A percentile compares a stretch with the other conserved stretches of the same genome.
These are phyloP conservation scores for Manis crassicaudata DNA, from an alignment of 2,797 vertebrate genomes.

Conservation along the genomic window DNA sequence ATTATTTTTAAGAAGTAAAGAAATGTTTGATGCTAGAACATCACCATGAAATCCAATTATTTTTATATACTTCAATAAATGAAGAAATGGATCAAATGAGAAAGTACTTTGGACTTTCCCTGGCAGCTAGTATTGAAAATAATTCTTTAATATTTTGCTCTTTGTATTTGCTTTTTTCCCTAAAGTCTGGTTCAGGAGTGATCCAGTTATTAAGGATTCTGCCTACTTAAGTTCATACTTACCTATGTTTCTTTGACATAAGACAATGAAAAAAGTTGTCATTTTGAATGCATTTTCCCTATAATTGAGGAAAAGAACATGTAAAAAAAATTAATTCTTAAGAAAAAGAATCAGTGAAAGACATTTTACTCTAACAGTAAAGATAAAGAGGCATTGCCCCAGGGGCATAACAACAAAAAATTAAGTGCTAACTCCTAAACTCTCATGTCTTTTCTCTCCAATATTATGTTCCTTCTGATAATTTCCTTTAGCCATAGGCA, in stretches of 20 bases:
- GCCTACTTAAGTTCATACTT: not conserved
- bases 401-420: not conserved
- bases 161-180: not conserved
- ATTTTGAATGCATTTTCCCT: not conserved
- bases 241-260: not conserved
- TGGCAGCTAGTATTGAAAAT: constrained; percentile 21
- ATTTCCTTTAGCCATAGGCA: not conserved
- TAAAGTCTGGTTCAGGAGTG: not conserved
- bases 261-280: not conserved
- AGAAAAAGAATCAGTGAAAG: not conserved
- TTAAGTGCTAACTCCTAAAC: not conserved
- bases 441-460: not conserved
- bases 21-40: not conserved
- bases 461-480: not conserved
- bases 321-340: not conserved
- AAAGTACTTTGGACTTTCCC: not conserved
- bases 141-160: constrained; percentile 16
- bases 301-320: not conserved
- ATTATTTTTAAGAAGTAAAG: constrained; percentile 5
- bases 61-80: constrained; percentile 16
- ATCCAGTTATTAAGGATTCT: not conserved
- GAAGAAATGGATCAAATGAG: constrained; percentile 6
- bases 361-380: not conserved
- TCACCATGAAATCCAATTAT: not conserved
- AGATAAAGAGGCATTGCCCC: not conserved